Percentiles rank a stretch among this genome's conserved stretches.
Evolutionary conservation across 2,113 vertebrate species (phyloP).

Genomic region (Colossoma macropomum): DNA sequence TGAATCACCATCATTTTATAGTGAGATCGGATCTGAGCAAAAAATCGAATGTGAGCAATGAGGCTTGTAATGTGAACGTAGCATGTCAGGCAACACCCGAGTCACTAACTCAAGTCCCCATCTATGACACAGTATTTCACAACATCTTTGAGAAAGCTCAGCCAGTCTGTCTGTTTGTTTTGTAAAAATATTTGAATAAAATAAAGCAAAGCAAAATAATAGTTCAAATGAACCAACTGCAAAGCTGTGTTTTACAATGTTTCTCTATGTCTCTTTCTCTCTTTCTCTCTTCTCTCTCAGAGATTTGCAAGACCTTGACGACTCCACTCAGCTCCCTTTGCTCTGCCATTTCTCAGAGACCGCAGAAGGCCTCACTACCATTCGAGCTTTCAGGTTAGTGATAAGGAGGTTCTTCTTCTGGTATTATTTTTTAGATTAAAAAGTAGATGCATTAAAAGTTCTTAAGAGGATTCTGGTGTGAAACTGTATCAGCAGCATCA

Average conservation of each 20-base stretch:
- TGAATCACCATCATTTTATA: no score
- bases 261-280: not conserved
- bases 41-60: no score
- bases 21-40: no score
- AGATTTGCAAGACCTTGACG: slow-evolving; percentile 95
- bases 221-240: not conserved
- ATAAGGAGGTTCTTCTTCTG: not conserved
- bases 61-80: no score
- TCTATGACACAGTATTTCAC: no score
- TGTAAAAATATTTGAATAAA: not conserved
- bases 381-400: slow-evolving; percentile 90
- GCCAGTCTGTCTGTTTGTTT: not conserved
- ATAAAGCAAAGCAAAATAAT: not conserved
- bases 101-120: no score
- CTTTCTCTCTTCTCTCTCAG: slow-evolving; percentile 71
- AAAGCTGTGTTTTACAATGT: not conserved
- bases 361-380: slow-evolving; percentile 95
- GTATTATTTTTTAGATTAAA: not conserved
- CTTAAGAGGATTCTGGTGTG: not conserved
- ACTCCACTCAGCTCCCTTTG: slow-evolving; percentile 94
- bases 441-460: not conserved
- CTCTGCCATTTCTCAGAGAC: slow-evolving; percentile 98
- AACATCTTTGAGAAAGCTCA: no score
- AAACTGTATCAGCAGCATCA: not conserved
- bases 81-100: no score